Evolutionary conservation across 2,888 invertebrate species (phyloP).

Genomic region (Chironomus riparius): DNA sequence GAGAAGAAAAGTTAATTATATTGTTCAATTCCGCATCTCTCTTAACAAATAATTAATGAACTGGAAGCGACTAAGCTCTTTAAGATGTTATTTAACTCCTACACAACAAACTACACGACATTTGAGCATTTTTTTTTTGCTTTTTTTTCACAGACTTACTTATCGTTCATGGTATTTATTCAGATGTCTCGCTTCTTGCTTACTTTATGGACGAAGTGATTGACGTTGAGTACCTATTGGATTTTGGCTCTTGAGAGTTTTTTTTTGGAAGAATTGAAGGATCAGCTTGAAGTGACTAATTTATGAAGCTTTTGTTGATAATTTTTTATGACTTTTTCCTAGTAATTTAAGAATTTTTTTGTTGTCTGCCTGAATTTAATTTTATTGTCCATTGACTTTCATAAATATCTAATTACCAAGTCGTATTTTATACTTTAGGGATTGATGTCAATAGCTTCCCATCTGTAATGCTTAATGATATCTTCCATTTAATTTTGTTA

Average conservation of each 20-base stretch:
- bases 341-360: too few species aligned
- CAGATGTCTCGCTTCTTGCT: not conserved
- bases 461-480: too few species aligned
- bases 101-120: not conserved
- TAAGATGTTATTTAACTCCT: not conserved
- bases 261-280: too few species aligned
- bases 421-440: too few species aligned
- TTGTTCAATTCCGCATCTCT: not conserved
- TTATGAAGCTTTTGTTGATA: too few species aligned
- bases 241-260: not conserved
- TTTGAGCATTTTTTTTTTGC: not conserved
- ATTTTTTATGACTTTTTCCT: too few species aligned
- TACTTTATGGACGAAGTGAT: not conserved
- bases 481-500: too few species aligned
- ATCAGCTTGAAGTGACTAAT: too few species aligned
- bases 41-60: constrained; percentile 3
- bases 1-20: not conserved
- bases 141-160: not conserved
- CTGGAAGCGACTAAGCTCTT: constrained; percentile 3
- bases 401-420: too few species aligned
- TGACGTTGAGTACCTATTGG: not conserved
- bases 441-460: too few species aligned
- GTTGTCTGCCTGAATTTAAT: too few species aligned
- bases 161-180: not conserved
- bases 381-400: too few species aligned